Percentiles rank a stretch among this genome's conserved stretches.
These are phyloP conservation scores for Oasisia sp. DNA, from an alignment of 2,888 invertebrate genomes.

Conservation along the genomic window DNA sequence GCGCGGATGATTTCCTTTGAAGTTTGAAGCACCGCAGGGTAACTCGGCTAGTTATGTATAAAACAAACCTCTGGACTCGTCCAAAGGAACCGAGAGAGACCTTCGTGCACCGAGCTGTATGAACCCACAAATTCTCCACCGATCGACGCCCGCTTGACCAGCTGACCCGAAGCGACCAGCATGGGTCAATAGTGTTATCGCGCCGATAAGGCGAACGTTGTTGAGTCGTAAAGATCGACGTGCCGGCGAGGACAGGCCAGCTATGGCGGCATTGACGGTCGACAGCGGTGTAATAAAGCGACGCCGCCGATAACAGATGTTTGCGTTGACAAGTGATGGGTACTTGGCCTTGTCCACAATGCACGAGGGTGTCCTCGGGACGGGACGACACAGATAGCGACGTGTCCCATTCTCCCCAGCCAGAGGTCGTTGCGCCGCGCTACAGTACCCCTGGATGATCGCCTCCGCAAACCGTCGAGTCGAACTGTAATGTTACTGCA, in stretches of 20 bases:
- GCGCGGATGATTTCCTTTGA: too few relatives aligned
- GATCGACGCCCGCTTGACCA: not conserved
- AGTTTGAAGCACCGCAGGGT: too few relatives aligned
- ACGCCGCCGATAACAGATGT: not conserved
- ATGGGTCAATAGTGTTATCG: not conserved
- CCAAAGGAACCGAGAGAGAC: not conserved
- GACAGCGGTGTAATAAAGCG: not conserved
- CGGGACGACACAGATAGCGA: not conserved
- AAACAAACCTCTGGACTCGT: not conserved
- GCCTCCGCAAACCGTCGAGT: too few relatives aligned
- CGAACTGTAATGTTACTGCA: too few relatives aligned
- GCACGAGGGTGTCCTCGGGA: not conserved
- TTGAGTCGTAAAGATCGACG: not conserved
- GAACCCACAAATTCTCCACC: not conserved
- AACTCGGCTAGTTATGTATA: too few relatives aligned
- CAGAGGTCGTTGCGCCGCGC: too few relatives aligned
- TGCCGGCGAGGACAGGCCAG: not conserved
- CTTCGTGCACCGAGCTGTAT: not conserved
- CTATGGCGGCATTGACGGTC: not conserved
- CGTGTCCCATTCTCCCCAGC: too few relatives aligned
- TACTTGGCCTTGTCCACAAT: not conserved
- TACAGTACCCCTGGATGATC: too few relatives aligned
- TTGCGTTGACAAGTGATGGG: not conserved
- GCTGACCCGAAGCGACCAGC: not conserved
- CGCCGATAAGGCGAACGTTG: not conserved